Conservation (phyloP, 2,113 vertebrate species). For the Saimiri boliviensis region DNA sequence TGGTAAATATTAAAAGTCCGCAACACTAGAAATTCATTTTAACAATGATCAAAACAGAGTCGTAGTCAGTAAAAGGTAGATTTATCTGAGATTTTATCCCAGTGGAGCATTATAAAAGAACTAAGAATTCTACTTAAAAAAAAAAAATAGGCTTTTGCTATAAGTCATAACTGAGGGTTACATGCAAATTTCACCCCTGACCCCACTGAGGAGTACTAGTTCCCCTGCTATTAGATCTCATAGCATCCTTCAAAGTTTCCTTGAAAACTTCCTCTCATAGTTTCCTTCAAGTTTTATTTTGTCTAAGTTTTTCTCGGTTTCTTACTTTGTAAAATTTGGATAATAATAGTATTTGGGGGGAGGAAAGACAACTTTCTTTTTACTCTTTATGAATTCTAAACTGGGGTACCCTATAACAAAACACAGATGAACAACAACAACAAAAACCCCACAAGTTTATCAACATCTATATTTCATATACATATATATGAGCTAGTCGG, state of each 20-base stretch:
- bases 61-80: background rate
- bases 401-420: background rate
- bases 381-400: background rate
- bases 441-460: background rate
- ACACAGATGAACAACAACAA: background rate
- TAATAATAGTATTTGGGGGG: background rate
- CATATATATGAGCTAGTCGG: background rate
- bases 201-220: background rate
- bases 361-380: background rate
- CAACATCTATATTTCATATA: background rate
- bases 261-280: too few relatives aligned
- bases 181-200: background rate
- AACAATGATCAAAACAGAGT: constrained; percentile 7
- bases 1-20: background rate
- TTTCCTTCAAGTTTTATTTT: constrained; percentile 36
- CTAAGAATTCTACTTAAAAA: background rate
- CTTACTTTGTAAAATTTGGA: background rate
- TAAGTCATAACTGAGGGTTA: background rate
- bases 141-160: background rate
- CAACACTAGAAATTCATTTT: constrained; percentile 57
- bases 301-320: background rate
- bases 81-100: constrained; percentile 49
- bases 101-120: constrained; percentile 24
- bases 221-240: background rate
- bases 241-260: too few relatives aligned